Base-by-base conservation (phyloP, 2,113 vertebrate genomes). In the Platichthys flesus region DNA sequence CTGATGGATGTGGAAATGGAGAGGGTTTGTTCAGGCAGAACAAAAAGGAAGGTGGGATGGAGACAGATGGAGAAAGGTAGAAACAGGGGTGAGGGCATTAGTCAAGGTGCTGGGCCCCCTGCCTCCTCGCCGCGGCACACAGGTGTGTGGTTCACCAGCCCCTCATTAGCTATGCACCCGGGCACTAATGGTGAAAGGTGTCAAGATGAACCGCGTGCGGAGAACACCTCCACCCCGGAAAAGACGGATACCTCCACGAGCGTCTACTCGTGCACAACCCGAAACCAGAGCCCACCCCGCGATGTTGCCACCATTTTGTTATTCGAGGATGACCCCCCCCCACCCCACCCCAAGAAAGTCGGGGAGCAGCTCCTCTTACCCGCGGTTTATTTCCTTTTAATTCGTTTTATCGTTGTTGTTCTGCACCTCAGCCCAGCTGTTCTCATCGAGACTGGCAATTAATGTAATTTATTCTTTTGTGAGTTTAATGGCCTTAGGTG, bases 391-490 rank as follows among this genome's bases (percentile, higher is more conserved):
- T 90, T 87, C 81, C 85, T 91, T 87, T 78, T 87, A 86, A 87
- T 84, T 87, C 24, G 49, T 92, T 92, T 93, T 90, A 93, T 92
- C 75, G 88, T 88, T 85, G 85, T 89, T 93, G 85, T 90, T 93
- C 72, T 84, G 82, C 81, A 76, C 82, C 83, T 92, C 88, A 89
- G 87, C 89, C 89, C 93, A 94, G 92, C 90, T 94, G 93, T 93
- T 93, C 88, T 91, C 84, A 88, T 90, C 54, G 59, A 90, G 84
- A 74, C 88, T 81, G 77, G 88, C 88, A 90, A 91, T 93, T 91
- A 92, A 93, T 92, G 89, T 92, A 92, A 91, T 93, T 93, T 91
- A 92, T 93, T 92, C 79, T 90, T 93, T 90, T 92, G 91, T 90
- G 92, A 90, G 90, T 94, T 94, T 90, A 90, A 92, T 91, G 88